Base-by-base conservation (phyloP, 2,888 invertebrate species). In the Macrophya alboannulata region DNA sequence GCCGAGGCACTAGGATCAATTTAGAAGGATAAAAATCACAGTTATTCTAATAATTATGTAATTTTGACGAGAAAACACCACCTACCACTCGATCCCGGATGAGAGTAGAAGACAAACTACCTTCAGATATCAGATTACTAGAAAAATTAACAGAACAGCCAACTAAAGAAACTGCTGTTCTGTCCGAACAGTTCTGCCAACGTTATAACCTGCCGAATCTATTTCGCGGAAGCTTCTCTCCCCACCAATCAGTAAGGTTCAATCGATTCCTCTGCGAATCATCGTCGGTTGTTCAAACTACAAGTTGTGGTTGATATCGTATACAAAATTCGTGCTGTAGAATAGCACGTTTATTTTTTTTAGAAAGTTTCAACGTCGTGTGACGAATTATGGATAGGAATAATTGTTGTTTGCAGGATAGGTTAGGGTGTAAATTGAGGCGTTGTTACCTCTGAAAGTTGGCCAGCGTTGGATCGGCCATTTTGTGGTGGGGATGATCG, bases 31-130 rank as follows among this genome's bases (percentile, higher is more conserved):
- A 37, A 31, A 25, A 45, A 25, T 21, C 0, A 74, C 3, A n/a
- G 12, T 12, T 62, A 21, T 81, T 40, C 4, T 25, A 62, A 51
- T 51, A 81, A 81, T 81, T 81, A 81, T 81, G 81, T 81, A 81
- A 81, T 81, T 81, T 25, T n/a, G 4, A 43, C 12, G 37, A 17
- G 37, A 77, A 77, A 51, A 59, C 21, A 81, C 81, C 21, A 81
- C 81, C 43, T 45, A 59, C 81, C 81, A 74, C n/a, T 62, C 40
- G 1, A 62, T 21, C 51, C 37, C 55, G 6, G 43, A 25, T 5
- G 62, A 62, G 62, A 21, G 25, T 17, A 43, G 43, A 15, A 15
- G 37, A 81, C 37, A 15, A 62, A 81, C 59, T 51, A 40, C 21
- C 62, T 62, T 62, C 81, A 45, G 62, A 59, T 51, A 43, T 62